phyloP scores from a whole-genome alignment of 2,888 invertebrate species.

The Philereme transversata region DNA sequence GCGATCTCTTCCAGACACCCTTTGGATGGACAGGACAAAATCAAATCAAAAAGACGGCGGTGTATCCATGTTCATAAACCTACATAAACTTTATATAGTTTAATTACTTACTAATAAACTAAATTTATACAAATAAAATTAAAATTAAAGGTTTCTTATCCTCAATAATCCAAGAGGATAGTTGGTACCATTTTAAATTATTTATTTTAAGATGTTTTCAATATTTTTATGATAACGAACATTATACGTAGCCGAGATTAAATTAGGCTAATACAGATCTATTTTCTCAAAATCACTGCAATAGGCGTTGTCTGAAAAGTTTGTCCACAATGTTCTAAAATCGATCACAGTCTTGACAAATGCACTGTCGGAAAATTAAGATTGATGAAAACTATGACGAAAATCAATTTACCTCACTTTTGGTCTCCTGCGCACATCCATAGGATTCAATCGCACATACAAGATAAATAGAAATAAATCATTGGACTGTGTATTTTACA shows the following conservation, averaged over 20 bases:
- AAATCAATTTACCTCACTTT: slow-evolving; percentile 3
- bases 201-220: no score
- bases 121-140: no score
- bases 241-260: neutral
- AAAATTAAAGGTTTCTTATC: no score
- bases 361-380: neutral
- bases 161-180: no score
- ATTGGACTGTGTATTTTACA: slow-evolving; percentile 7
- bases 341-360: slow-evolving; percentile 3
- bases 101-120: no score
- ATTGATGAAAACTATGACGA: neutral
- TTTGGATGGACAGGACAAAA: no score
- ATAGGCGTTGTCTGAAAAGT: slow-evolving; percentile 1
- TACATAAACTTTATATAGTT: no score
- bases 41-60: no score
- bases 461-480: slow-evolving; percentile 15
- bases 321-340: neutral
- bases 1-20: no score
- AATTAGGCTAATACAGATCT: no score
- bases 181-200: no score
- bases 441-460: slow-evolving; percentile 13
- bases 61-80: no score
- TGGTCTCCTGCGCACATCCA: slow-evolving; percentile 9
- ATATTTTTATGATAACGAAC: neutral
- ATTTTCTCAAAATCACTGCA: slow-evolving; percentile 1